phyloP scores from a whole-genome alignment of 2,113 vertebrate genomes.

The Pelecanoides urinatrix region DNA sequence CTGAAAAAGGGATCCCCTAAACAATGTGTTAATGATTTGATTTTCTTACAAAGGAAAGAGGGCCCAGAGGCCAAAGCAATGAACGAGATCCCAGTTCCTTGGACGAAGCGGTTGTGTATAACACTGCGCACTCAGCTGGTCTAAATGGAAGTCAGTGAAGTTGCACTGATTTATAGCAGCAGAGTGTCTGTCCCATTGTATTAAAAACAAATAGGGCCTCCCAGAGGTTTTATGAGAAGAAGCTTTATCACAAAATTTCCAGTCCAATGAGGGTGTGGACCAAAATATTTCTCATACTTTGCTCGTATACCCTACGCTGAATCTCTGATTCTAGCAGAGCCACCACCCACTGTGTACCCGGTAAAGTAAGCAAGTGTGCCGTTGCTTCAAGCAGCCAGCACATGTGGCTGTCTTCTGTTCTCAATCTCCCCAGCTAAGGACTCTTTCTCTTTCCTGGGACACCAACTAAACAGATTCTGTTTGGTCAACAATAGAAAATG shows the following conservation, averaged over 20 bases:
- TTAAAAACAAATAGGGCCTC: conserved; percentile 35
- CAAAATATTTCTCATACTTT: not conserved
- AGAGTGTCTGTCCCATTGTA: conserved; percentile 2
- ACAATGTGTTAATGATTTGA: not conserved
- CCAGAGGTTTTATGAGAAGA: not conserved
- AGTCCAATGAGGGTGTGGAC: not conserved
- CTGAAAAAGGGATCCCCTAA: not conserved
- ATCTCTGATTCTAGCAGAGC: not conserved
- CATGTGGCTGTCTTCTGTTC: accelerated
- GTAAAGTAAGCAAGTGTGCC: not conserved
- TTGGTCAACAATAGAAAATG: not conserved
- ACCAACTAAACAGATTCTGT: not conserved
- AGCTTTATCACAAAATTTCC: not conserved
- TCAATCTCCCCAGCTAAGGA: not conserved
- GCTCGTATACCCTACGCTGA: not conserved
- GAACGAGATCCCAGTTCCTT: not conserved
- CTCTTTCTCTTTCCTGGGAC: not conserved
- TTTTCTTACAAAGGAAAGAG: not conserved
- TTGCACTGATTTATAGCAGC: conserved; percentile 38
- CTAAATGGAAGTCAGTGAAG: not conserved
- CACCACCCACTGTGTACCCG: not conserved
- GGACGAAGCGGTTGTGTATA: not conserved
- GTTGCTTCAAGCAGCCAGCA: not conserved
- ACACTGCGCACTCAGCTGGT: not conserved
- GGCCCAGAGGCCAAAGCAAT: conserved; percentile 41